Base-by-base conservation (phyloP, 2,888 invertebrate genomes). In the Dendrolimus houi region DNA sequence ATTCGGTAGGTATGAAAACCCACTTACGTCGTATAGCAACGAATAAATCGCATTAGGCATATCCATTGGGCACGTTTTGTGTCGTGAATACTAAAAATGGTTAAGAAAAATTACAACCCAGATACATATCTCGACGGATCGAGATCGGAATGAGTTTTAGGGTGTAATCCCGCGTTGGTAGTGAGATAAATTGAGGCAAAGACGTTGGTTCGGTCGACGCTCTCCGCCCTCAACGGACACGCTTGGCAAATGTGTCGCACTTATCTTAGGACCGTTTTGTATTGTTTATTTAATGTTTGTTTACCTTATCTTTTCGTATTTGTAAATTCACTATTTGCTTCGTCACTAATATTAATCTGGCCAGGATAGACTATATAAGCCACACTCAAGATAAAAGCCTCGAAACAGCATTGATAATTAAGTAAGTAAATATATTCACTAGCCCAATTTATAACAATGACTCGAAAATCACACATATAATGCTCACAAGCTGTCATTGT, bases 101-200 rank as follows among this genome's bases (percentile, higher is more conserved):
- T 67, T 70, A 74, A 81, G 81, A 84, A 81, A 87, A 85, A 85
- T 86, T 85, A 86, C 82, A 72, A 68, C 67, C 73, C 70, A 72
- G 79, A 82, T 82, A 77, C 77, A 79, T 82, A 83, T 84, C 79
- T 79, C 66, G 67, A 64, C 62, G 71, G 69, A 75, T 75, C 67
- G 74, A 63, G 73, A 77, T 79, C 78, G 79, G 75, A 77, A 74
- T 79, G 76, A 47, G 47, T 81, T 74, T 74, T 67, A 68, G 77
- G 74, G 72, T 73, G 78, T 80, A 79, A 81, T 81, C 77, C 71
- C 63, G 75, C 74, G 70, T 63, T 64, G 72, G 71, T 72, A 72
- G 78, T 65, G 71, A 79, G 81, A 83, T 77, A 81, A 76, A 82
- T 80, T 77, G 66, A 64, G 78, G 75, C 70, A 68, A 63, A 66